A percentile compares a stretch with the other conserved stretches of the same genome.
Conservation (phyloP, 1,140 invertebrate species). For the Hyles vespertilio region DNA sequence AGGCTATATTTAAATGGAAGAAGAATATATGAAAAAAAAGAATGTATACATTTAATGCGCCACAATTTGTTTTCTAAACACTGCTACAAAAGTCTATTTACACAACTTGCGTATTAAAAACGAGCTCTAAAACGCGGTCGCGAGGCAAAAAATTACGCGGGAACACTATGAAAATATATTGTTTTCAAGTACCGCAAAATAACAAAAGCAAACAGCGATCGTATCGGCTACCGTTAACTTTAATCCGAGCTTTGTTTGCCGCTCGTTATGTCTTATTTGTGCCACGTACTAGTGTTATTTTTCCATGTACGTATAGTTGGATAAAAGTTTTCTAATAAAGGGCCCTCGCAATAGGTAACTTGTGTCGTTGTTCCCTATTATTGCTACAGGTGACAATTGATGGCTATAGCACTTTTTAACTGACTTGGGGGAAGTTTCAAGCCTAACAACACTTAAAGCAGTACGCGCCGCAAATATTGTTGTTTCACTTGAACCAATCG, state of each 20-base stretch:
- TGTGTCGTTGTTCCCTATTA: constrained; percentile 54
- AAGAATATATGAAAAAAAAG: too few relatives aligned
- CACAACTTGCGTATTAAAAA: too few relatives aligned
- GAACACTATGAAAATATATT: constrained; percentile 2
- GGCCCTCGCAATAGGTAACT: constrained; percentile 54
- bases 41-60: too few relatives aligned
- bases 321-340: constrained; percentile 73
- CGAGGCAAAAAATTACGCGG: too few relatives aligned
- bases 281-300: constrained; percentile 70
- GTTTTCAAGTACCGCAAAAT: constrained; percentile 6
- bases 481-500: neutral
- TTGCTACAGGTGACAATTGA: constrained; percentile 72
- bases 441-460: constrained; percentile 21
- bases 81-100: too few relatives aligned
- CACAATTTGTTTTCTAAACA: too few relatives aligned
- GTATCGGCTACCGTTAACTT: constrained; percentile 15
- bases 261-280: constrained; percentile 58
- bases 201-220: constrained; percentile 7
- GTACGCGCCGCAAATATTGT: neutral
- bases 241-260: constrained; percentile 24
- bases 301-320: constrained; percentile 54
- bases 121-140: too few relatives aligned
- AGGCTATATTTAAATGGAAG: too few relatives aligned
- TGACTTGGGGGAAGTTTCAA: constrained; percentile 50
- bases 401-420: constrained; percentile 64